Evolutionary conservation across 1,140 invertebrate species (phyloP).

Genomic region (Drosophila eugracilis): DNA sequence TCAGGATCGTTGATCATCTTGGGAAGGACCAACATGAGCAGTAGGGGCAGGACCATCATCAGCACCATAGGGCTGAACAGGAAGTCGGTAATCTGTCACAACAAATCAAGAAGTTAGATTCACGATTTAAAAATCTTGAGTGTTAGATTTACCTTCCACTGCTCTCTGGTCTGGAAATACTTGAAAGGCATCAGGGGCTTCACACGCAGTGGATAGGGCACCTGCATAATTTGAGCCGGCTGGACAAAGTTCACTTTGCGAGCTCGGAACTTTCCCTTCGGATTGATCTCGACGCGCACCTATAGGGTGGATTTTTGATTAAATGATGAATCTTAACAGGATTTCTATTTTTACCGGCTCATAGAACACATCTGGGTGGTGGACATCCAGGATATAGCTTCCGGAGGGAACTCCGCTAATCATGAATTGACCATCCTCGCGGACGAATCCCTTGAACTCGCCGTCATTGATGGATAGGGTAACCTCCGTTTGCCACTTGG

Average conservation of each 20-base stretch:
- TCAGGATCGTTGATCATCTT: conserved; percentile 99
- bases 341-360: conserved; percentile 88
- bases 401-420: conserved; percentile 96
- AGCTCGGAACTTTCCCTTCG: conserved; percentile 97
- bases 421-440: conserved; percentile 96
- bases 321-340: neutral
- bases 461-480: conserved; percentile 94
- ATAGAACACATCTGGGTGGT: conserved; percentile 95
- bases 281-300: conserved; percentile 95
- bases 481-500: conserved; percentile 91
- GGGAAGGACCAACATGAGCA: conserved; percentile 96
- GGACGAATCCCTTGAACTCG: conserved; percentile 94
- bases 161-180: conserved; percentile 97
- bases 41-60: conserved; percentile 97
- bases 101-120: neutral
- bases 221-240: conserved; percentile 93
- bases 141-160: conserved; percentile 89
- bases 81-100: conserved; percentile 93
- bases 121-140: too few species aligned
- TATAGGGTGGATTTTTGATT: neutral
- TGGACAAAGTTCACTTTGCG: conserved; percentile 98
- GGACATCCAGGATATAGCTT: conserved; percentile 97
- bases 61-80: conserved; percentile 98
- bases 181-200: conserved; percentile 92
- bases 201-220: conserved; percentile 96